A percentile compares a stretch with the other conserved stretches of the same genome.
Evolutionary conservation across 2,888 invertebrate species (phyloP).

Genomic region (Tineola bisselliella): DNA sequence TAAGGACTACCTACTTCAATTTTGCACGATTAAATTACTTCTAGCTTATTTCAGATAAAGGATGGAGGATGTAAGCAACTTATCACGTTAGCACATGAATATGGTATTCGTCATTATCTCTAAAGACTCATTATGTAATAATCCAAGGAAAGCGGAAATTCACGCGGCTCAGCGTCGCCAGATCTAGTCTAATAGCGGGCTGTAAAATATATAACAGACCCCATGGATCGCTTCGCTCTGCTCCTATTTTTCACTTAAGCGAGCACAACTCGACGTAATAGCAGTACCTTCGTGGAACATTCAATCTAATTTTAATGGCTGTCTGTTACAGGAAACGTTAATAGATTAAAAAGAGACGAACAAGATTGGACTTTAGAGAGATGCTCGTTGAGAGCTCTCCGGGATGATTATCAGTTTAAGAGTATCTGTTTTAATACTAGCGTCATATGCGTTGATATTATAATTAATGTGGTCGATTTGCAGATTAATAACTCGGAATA

Average conservation of each 20-base stretch:
- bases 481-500: no score
- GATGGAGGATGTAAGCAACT: background rate
- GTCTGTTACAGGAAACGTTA: constrained; percentile 31
- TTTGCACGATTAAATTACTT: background rate
- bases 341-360: constrained; percentile 25
- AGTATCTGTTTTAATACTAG: no score
- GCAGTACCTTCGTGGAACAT: constrained; percentile 24
- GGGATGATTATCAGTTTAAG: no score
- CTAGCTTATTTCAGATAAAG: background rate
- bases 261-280: constrained; percentile 21
- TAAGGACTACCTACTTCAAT: background rate
- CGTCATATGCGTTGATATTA: no score
- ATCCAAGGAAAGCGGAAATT: constrained; percentile 32
- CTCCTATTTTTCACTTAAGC: constrained; percentile 29
- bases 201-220: background rate
- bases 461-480: no score
- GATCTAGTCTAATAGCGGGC: constrained; percentile 16
- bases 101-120: no score
- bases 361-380: background rate
- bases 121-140: background rate
- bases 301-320: constrained; percentile 32
- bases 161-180: constrained; percentile 29
- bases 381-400: background rate
- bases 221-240: constrained; percentile 14
- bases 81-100: background rate